Conservation (phyloP, 2,113 vertebrate genomes). For the Aegithalos caudatus region DNA sequence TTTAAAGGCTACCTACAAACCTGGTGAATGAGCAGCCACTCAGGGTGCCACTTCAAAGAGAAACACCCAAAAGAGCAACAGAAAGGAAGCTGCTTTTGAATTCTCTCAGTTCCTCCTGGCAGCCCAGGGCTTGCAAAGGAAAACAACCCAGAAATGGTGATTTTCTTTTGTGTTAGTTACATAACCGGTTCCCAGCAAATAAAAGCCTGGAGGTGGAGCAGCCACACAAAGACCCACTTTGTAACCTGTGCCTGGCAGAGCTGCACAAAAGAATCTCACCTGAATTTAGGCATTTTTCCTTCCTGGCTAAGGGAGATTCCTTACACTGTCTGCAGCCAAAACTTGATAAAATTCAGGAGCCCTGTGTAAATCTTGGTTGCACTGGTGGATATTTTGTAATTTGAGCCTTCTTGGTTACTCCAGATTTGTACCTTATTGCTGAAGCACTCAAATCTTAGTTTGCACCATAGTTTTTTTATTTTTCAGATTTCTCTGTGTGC, state of each 20-base stretch:
- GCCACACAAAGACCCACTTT: background rate
- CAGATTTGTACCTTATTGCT: background rate
- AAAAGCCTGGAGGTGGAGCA: background rate
- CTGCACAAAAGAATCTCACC: background rate
- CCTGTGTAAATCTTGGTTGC: background rate
- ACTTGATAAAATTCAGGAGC: background rate
- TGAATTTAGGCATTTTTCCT: background rate
- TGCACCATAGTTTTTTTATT: background rate
- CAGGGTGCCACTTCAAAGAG: slow-evolving; percentile 29
- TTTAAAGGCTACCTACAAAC: background rate
- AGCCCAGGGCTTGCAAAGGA: background rate
- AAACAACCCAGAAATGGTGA: background rate
- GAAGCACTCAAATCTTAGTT: background rate
- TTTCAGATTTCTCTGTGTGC: background rate
- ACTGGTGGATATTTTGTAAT: background rate
- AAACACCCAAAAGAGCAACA: background rate
- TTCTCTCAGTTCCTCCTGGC: background rate
- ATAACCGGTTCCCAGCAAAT: background rate
- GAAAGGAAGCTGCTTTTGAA: slow-evolving; percentile 21
- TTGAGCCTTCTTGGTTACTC: background rate
- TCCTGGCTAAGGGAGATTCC: background rate
- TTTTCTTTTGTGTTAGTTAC: background rate
- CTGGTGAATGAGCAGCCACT: background rate
- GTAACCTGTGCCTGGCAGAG: background rate
- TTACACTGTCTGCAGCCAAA: background rate